Evolutionary conservation across 2,888 invertebrate genomes (phyloP).

Genomic region (Temnothorax ravouxi): DNA sequence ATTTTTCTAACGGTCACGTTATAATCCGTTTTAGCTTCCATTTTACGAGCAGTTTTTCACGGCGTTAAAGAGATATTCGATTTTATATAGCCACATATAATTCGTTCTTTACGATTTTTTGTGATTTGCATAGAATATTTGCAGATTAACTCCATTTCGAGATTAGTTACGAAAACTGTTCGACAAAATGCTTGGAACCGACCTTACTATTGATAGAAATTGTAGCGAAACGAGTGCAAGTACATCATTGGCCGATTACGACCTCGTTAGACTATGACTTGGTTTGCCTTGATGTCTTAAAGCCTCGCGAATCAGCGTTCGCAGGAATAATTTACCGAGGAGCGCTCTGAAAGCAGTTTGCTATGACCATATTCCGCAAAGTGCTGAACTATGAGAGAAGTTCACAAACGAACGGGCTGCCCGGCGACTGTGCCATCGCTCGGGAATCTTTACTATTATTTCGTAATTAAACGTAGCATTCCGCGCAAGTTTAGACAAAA

Average conservation of each 20-base stretch:
- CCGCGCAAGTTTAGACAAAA: constrained; percentile 63
- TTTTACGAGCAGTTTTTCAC: too few relatives aligned
- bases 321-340: constrained; percentile 60
- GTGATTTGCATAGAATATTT: too few relatives aligned
- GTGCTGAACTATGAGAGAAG: constrained; percentile 68
- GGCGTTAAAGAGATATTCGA: too few relatives aligned
- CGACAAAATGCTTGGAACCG: too few relatives aligned
- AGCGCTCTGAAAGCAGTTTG: constrained; percentile 68
- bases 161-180: too few relatives aligned
- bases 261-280: neutral
- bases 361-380: constrained; percentile 65
- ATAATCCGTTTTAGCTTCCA: too few relatives aligned
- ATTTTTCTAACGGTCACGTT: too few relatives aligned
- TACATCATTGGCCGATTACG: neutral
- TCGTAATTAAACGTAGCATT: constrained; percentile 67
- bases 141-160: too few relatives aligned
- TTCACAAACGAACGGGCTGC: constrained; percentile 39
- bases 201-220: neutral
- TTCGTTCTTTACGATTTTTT: too few relatives aligned
- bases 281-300: constrained; percentile 18
- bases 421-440: constrained; percentile 28
- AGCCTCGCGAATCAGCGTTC: constrained; percentile 23
- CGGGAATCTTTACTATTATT: constrained; percentile 50
- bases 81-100: too few relatives aligned
- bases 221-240: neutral